Evolutionary conservation across 2,888 invertebrate species (phyloP), one percentile per base, ranked within the genome.

Genomic region (Temnothorax ravouxi): DNA sequence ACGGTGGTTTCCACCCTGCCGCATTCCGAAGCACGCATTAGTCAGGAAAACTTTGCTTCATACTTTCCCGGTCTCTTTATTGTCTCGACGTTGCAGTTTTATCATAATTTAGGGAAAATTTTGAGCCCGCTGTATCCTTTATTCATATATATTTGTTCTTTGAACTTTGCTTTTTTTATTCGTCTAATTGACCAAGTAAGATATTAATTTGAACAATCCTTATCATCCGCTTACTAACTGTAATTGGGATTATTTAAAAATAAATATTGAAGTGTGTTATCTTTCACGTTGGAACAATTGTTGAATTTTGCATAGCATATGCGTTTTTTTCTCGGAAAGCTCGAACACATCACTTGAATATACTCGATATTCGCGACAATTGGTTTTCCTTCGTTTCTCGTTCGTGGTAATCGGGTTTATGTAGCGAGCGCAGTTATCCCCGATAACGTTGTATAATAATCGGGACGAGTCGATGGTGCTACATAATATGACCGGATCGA

Each of bases 371-470:
- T 71, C 47, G 71, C 47, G 71, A 71, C 67, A 79, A 79, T 72
- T 47, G 47, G 25, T 34, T 80, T 72, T 72, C 47, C 59, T 52
- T 67, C 47, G 34, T 38, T 79, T 61, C 41, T 54, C 62, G 52
- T 29, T 34, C 64, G 6, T 18, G 76, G 25, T 76, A 82, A 82
- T 76, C 64, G 62, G 52, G n/a, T 76, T 67, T 29, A 18, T 54
- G 41, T 67, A 44, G 72, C 21, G 34, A 29, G 18, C 18, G n/a
- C n/a, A 69, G 77, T 69, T 80, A 80, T 80, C 34, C 34, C 2
- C 72, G 72, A 80, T 71, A 79, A 80, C 79, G 54, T 80, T 72
- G 59, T 72, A 50, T 59, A 72, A 72, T 71, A 71, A 79, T 56
- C 76, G 71, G 56, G 41, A 4, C 11, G 71, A 38, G 47, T 71